Evolutionary conservation across 2,797 vertebrate species (phyloP), one percentile per base, ranked within the genome.

Genomic region (Phrynocephalus guinanensis): DNA sequence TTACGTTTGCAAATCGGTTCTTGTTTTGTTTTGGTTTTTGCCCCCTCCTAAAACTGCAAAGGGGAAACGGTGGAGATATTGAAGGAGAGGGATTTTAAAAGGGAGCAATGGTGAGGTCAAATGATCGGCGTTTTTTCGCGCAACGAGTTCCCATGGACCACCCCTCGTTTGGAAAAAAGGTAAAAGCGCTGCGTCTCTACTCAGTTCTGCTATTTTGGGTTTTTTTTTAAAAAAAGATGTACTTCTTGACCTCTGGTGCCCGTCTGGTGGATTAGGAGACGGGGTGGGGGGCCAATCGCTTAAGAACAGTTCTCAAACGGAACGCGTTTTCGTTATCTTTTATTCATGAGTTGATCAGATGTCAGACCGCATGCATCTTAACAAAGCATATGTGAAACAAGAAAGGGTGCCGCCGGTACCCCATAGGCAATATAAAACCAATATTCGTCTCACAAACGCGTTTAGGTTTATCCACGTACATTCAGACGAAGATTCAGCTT

Each of bases 21-120:
- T 63, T 44, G 38, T 44, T 44, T 44, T 44, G 38, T 44, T 44
- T 44, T 44, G 38, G 38, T 44, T 15, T 20, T 18, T 20, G 15
- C 60, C 33, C 33, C 72, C 33, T 48, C 26, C 38, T 28, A 70
- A 81, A 20, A 28, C n/a, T 67, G 30, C 44, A 15, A 60, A 89
- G 30, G 38, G n/a, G 18, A 48, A 70, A 44, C 44, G 16, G 38
- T 3, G 76, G 70, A 52, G 63, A 81, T 66, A 72, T 71, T 44
- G 48, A 76, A 71, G 85, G 22, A 33, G 16, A 38, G 48, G 33
- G 56, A 26, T 83, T 83, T 83, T 83, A 50, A 84, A 52, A 76
- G 44, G 63, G 38, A 30, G n/a, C 80, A 68, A 67, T 44, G 30
- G 24, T 67, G 81, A 83, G 83, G 71, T 82, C 83, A 70, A 73